Conservation (phyloP, 2,888 invertebrate genomes). For the Ditylenchus weischeri region DNA sequence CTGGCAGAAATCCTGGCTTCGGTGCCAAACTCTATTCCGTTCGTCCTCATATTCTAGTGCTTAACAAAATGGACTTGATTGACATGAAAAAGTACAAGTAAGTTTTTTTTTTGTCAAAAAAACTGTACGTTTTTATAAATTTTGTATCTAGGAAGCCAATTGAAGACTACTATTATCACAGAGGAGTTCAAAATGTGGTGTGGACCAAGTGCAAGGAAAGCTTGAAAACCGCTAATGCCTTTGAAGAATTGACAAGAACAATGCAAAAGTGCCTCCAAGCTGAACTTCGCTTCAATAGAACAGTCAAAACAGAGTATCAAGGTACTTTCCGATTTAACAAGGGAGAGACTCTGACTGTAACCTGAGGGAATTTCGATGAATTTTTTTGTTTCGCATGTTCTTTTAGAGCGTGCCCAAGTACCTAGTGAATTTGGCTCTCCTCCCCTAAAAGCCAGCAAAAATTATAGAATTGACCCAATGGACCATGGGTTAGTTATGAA, state of each 20-base stretch:
- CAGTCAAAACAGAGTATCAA: slow-evolving; percentile 54
- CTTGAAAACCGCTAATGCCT: slow-evolving; percentile 22
- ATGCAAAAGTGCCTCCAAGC: slow-evolving; percentile 47
- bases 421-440: too few species aligned
- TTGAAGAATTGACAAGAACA: slow-evolving; percentile 36
- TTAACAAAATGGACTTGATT: slow-evolving; percentile 58
- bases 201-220: slow-evolving; percentile 53
- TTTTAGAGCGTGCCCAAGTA: too few species aligned
- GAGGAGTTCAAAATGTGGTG: slow-evolving; percentile 47
- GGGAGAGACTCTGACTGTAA: too few species aligned
- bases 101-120: neutral
- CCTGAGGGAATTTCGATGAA: too few species aligned
- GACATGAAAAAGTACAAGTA: slow-evolving; percentile 51
- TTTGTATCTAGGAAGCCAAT: slow-evolving; percentile 39
- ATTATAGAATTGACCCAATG: too few species aligned
- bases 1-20: slow-evolving; percentile 56
- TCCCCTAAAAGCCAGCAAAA: too few species aligned
- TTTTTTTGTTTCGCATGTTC: too few species aligned
- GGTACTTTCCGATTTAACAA: slow-evolving; percentile 12
- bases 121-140: neutral
- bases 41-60: slow-evolving; percentile 56
- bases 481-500: too few species aligned
- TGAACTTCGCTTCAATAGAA: slow-evolving; percentile 54
- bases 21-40: slow-evolving; percentile 44
- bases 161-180: slow-evolving; percentile 48